phyloP scores from a whole-genome alignment of 2,113 vertebrate genomes.

The Todiramphus saurophagus region DNA sequence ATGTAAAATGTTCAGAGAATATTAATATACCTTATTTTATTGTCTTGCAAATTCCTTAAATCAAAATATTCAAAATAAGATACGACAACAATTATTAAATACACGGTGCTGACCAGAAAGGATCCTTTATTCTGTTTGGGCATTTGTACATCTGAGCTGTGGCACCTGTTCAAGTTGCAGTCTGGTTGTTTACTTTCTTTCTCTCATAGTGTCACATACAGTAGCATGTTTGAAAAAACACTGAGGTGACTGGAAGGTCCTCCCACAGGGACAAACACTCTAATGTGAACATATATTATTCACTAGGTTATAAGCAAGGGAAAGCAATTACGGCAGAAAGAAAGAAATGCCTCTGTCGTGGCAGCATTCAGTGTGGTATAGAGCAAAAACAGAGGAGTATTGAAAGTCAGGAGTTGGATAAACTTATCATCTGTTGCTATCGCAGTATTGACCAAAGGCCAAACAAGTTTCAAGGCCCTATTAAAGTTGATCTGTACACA shows the following conservation, averaged over 20 bases:
- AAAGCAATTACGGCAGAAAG: conserved; percentile 61
- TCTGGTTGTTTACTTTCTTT: conserved; percentile 53
- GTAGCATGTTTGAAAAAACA: conserved; percentile 16
- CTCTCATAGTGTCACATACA: conserved; percentile 64
- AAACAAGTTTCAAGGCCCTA: conserved; percentile 14
- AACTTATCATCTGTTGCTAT: conserved; percentile 1
- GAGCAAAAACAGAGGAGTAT: not conserved
- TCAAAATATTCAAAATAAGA: not conserved
- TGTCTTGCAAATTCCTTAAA: not conserved
- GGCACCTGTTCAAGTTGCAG: not conserved
- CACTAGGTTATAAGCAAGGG: conserved; percentile 53
- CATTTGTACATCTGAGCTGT: not conserved
- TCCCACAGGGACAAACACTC: conserved; percentile 63
- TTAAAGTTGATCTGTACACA: conserved; percentile 32
- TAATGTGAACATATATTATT: conserved; percentile 70
- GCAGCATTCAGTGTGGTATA: not conserved
- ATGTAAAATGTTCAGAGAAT: not conserved
- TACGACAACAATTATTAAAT: not conserved
- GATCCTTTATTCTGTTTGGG: not conserved
- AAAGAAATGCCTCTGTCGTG: not conserved
- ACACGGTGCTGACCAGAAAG: not conserved
- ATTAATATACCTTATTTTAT: not conserved
- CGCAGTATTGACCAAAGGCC: conserved; percentile 22
- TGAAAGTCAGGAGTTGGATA: conserved; percentile 12
- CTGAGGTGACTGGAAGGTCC: conserved; percentile 56